Percentiles rank a stretch among this genome's conserved stretches.
These are phyloP conservation scores for Drosophila kepulauana DNA, from an alignment of 1,140 invertebrate genomes.

Conservation along the genomic window DNA sequence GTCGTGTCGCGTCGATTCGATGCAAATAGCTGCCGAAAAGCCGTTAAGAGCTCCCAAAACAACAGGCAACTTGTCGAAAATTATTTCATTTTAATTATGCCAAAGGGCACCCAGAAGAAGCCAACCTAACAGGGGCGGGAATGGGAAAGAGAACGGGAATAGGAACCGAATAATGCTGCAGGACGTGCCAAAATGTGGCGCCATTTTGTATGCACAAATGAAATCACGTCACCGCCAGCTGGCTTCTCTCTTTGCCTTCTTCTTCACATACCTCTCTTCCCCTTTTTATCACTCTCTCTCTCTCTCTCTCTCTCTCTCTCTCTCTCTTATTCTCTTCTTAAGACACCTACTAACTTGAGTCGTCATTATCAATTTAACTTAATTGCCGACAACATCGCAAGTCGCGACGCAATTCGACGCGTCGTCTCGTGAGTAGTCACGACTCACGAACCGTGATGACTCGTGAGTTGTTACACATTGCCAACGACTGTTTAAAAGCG, in stretches of 20 bases:
- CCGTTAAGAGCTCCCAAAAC: constrained; percentile 51
- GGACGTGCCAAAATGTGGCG: constrained; percentile 75
- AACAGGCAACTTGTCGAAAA: constrained; percentile 77
- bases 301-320: neutral
- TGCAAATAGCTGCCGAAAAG: constrained; percentile 47
- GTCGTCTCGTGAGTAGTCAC: constrained; percentile 42
- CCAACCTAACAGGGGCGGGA: neutral
- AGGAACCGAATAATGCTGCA: constrained; percentile 23
- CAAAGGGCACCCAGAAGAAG: constrained; percentile 51
- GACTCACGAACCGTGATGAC: neutral
- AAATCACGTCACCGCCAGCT: constrained; percentile 68
- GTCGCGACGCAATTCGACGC: neutral
- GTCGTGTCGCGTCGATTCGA: constrained; percentile 16
- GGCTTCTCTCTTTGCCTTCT: neutral
- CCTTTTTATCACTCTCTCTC: neutral
- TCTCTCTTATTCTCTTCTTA: neutral
- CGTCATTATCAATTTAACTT: constrained; percentile 81
- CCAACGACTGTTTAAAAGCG: constrained; percentile 67
- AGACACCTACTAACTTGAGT: constrained; percentile 65
- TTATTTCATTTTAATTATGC: constrained; percentile 82
- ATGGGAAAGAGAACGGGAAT: neutral
- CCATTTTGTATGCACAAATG: constrained; percentile 73
- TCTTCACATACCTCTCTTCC: neutral
- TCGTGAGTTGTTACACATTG: constrained; percentile 33
- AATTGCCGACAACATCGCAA: constrained; percentile 60